Evolutionary conservation across 2,888 invertebrate genomes (phyloP).

Genomic region (Elaeidobius kamerunicus): DNA sequence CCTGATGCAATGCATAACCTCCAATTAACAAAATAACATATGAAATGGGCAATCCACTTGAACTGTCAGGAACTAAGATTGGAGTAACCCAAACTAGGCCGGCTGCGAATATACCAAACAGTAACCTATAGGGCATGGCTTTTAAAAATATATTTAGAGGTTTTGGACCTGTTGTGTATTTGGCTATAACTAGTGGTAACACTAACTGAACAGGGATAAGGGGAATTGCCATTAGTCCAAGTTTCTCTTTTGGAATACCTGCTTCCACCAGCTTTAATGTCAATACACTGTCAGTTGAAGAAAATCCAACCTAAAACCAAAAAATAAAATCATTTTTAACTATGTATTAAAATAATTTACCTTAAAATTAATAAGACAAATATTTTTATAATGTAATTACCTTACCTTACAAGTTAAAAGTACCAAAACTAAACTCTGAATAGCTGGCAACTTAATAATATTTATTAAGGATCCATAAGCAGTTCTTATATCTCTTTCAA

Average conservation of each 20-base stretch:
- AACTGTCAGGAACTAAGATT: conserved; percentile 60
- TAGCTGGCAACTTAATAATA: conserved; percentile 79
- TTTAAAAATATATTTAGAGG: conserved; percentile 87
- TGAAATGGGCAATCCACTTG: conserved; percentile 61
- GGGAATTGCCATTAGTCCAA: conserved; percentile 90
- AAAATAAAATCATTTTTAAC: conserved; percentile 1
- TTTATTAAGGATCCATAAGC: conserved; percentile 82
- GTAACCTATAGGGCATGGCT: conserved; percentile 83
- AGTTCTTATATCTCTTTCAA: conserved; percentile 56
- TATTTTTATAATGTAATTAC: neutral
- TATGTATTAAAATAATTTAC: neutral
- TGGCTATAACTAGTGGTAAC: conserved; percentile 80
- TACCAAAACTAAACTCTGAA: conserved; percentile 74
- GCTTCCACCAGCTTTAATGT: conserved; percentile 93
- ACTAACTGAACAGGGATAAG: conserved; percentile 89
- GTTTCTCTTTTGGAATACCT: conserved; percentile 92
- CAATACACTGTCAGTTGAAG: conserved; percentile 93
- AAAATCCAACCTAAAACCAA: conserved; percentile 81
- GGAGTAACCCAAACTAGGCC: conserved; percentile 85
- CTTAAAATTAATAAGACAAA: neutral
- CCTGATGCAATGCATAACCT: conserved; percentile 90
- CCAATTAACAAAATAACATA: conserved; percentile 75
- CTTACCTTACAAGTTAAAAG: conserved; percentile 87
- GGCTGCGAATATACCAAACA: conserved; percentile 82
- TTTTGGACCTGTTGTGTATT: conserved; percentile 61